These are phyloP conservation scores for Hyalella azteca DNA, from an alignment of 2,888 invertebrate genomes.

Conservation along the genomic window DNA sequence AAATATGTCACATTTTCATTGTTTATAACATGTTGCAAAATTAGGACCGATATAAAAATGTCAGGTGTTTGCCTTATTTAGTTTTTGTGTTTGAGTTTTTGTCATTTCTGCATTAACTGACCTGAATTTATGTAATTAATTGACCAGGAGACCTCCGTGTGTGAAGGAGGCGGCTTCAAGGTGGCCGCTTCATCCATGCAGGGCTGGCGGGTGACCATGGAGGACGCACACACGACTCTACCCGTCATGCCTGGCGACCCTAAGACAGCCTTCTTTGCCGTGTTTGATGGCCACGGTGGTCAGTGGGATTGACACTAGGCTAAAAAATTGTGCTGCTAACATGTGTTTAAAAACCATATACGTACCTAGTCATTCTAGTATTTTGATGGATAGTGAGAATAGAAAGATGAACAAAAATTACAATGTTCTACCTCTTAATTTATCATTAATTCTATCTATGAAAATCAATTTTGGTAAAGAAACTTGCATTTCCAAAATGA, in stretches of 20 bases:
- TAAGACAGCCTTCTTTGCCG: slow-evolving; percentile 87
- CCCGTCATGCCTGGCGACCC: slow-evolving; percentile 91
- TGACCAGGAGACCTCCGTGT: slow-evolving; percentile 48
- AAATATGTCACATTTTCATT: background rate
- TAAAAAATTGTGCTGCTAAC: no score
- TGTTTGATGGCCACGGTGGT: slow-evolving; percentile 85
- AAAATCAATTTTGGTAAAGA: no score
- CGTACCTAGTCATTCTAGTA: no score
- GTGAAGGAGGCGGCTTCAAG: slow-evolving; percentile 50
- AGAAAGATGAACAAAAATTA: no score
- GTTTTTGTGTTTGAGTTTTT: background rate
- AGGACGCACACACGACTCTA: slow-evolving; percentile 97
- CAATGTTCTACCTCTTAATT: no score
- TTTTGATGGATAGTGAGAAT: no score
- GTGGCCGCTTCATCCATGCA: slow-evolving; percentile 99
- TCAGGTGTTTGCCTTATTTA: background rate
- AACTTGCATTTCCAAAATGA: no score
- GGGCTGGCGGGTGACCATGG: slow-evolving; percentile 99
- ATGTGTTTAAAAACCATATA: no score
- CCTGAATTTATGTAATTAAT: no score
- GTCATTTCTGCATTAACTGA: background rate
- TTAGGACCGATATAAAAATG: background rate
- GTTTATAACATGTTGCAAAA: background rate
- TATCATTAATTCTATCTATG: no score
- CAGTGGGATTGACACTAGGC: no score